A percentile compares a stretch with the other conserved stretches of the same genome.
Evolutionary conservation across 1,140 invertebrate species (phyloP).

Genomic region (Conus ventricosus): DNA sequence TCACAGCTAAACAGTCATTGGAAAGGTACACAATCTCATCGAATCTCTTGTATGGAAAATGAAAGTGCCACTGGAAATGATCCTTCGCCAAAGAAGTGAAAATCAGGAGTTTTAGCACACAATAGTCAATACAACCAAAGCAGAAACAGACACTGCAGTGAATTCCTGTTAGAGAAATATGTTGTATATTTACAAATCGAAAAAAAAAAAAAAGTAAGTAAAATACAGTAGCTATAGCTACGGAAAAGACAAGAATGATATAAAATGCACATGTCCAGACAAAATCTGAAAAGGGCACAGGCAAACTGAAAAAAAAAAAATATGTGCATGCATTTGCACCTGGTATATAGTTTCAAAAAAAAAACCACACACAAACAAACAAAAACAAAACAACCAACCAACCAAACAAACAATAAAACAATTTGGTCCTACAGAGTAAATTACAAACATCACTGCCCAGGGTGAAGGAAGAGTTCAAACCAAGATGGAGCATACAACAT

Average conservation of each 20-base stretch:
- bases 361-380: too few species aligned
- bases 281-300: neutral
- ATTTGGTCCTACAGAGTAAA: neutral
- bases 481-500: neutral
- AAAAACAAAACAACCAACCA: too few species aligned
- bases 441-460: neutral
- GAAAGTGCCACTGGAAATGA: too few species aligned
- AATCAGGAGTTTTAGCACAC: neutral
- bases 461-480: neutral
- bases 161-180: neutral
- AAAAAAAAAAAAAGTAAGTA: neutral
- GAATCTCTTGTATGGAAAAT: neutral
- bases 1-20: neutral
- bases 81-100: neutral
- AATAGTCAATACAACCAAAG: neutral
- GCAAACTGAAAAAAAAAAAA: neutral
- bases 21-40: neutral
- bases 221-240: neutral
- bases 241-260: neutral
- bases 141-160: neutral
- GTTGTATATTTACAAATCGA: neutral
- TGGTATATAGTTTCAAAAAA: too few species aligned
- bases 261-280: neutral
- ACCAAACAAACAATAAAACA: too few species aligned
- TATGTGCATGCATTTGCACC: too few species aligned